Base-by-base conservation (phyloP, 2,888 invertebrate species). In the Odontocolon sp. region DNA sequence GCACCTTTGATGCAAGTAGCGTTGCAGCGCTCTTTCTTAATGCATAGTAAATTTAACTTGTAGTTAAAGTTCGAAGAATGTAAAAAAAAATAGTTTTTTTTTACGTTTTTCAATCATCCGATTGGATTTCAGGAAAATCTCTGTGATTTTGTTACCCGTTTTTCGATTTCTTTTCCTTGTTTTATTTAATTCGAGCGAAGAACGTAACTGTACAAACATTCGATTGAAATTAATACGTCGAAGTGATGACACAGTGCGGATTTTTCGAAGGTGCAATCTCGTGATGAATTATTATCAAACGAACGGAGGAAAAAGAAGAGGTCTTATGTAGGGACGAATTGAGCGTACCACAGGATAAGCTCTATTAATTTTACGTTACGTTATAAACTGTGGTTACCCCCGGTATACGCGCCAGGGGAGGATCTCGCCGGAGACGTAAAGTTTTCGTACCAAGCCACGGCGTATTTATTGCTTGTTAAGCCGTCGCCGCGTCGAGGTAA, bases 331-430 rank as follows among this genome's bases (percentile, higher is more conserved):
- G 36, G 8, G n/a, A 42, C 61, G 54, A 45, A 64, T 70, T 73
- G 67, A 59, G 84, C 81, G 80, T 84, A 79, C 75, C 72, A 68
- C 74, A 76, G 79, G 86, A 87, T 87, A 85, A 87, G 87, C 87
- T 89, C 89, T 89, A 90, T 90, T 90, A 90, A 89, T 88, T 89
- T 70, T 72, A 78, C 77, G 73, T 89, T 88, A 81, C 86, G 87
- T 89, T 89, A 87, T 87, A 88, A 89, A 89, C 59, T 73, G 67
- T 52, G 40, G 36, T 57, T 28, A 52, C 52, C 36, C 14, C 11
- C 42, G 54, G 50, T 54, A 63, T 31, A 26, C 21, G 36, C 31
- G 47, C 26, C 36, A 45, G 63, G 71, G 76, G 71, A 76, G 66
- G 61, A 61, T 66, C 11, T 28, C 57, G 36, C 56, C 31, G 66